A percentile compares a stretch with the other conserved stretches of the same genome.
These are phyloP conservation scores for Felis catus DNA, from an alignment of 2,113 vertebrate species.

Conservation along the genomic window DNA sequence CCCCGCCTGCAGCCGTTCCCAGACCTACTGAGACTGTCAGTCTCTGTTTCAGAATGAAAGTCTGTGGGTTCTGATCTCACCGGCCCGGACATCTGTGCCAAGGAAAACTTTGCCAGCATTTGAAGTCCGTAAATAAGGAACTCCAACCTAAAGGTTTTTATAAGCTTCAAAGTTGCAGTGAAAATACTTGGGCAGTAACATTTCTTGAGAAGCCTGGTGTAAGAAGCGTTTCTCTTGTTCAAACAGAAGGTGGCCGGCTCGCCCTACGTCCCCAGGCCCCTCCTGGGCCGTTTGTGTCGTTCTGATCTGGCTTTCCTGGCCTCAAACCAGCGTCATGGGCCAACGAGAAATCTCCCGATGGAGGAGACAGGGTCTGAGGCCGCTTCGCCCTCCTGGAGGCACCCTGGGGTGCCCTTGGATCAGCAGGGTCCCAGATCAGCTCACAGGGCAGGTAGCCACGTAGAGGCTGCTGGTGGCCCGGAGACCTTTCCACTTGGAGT, in stretches of 20 bases:
- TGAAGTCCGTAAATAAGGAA: neutral
- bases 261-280: neutral
- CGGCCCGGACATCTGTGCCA: fast-evolving
- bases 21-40: fast-evolving
- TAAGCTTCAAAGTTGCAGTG: neutral
- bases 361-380: neutral
- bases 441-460: fast-evolving
- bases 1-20: neutral
- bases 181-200: neutral
- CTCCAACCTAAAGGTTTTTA: neutral
- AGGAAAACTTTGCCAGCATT: neutral
- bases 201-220: neutral
- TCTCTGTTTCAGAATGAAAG: neutral
- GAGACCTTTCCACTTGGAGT: neutral
- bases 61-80: neutral
- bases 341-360: no score
- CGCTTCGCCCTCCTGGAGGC: neutral
- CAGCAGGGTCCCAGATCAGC: neutral
- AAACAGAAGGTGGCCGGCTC: neutral
- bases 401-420: neutral
- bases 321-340: neutral
- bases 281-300: neutral
- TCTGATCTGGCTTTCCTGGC: neutral
- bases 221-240: neutral
- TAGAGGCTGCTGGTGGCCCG: fast-evolving